phyloP scores from a whole-genome alignment of 2,888 invertebrate species.

The Pediacus dermestoides region DNA sequence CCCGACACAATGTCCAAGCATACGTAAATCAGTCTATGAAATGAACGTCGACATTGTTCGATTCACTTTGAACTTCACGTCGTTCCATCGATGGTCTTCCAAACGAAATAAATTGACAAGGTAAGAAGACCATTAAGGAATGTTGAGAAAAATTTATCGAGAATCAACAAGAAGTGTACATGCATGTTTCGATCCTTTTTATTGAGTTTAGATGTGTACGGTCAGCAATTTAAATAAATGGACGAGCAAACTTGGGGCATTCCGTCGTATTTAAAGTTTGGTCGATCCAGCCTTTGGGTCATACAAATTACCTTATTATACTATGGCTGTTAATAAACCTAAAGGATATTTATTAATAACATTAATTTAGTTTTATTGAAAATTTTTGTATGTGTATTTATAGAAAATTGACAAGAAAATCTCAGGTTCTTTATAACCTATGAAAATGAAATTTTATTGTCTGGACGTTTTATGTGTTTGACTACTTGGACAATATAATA shows the following conservation, averaged over 20 bases:
- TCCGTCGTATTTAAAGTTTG: slow-evolving; percentile 39
- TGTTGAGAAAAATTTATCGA: not conserved
- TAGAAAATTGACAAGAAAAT: slow-evolving; percentile 12
- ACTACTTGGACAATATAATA: no score
- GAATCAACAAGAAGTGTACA: slow-evolving; percentile 28
- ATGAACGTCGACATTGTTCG: slow-evolving; percentile 8
- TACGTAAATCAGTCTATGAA: slow-evolving; percentile 24
- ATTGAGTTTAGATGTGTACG: slow-evolving; percentile 40
- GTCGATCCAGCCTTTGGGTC: slow-evolving; percentile 33
- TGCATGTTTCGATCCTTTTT: slow-evolving; percentile 40
- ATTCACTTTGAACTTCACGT: slow-evolving; percentile 10
- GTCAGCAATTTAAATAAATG: slow-evolving; percentile 41
- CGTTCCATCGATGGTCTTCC: slow-evolving; percentile 14
- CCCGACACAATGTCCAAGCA: slow-evolving; percentile 17
- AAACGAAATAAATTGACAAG: not conserved
- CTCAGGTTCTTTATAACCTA: no score
- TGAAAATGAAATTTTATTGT: no score
- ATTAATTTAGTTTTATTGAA: no score
- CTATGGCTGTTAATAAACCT: slow-evolving; percentile 2
- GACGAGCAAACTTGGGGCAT: slow-evolving; percentile 38
- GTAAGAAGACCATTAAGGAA: not conserved
- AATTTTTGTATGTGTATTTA: no score
- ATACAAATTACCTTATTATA: slow-evolving; percentile 44
- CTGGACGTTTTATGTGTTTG: no score
- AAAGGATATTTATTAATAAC: no score